A percentile compares a stretch with the other conserved stretches of the same genome.
Conservation (phyloP, 2,888 invertebrate genomes). For the Meghimatium bilineatum region DNA sequence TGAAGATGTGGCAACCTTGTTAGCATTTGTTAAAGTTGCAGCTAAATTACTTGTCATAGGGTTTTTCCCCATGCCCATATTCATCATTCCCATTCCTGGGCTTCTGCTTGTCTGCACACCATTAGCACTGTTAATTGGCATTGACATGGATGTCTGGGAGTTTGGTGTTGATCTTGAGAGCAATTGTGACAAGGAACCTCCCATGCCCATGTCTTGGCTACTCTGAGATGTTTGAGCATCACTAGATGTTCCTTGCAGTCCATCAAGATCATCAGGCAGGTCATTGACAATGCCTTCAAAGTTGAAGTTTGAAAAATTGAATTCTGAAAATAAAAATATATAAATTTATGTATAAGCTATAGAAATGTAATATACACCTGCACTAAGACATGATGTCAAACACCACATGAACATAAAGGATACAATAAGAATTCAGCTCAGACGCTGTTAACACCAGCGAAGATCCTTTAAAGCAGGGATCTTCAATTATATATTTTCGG, state of each 20-base stretch:
- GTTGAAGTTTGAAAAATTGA: constrained; percentile 56
- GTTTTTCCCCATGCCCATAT: constrained; percentile 66
- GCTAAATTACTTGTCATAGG: constrained; percentile 68
- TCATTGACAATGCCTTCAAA: constrained; percentile 63
- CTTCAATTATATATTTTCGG: no score
- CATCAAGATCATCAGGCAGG: constrained; percentile 73
- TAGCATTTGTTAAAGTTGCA: constrained; percentile 55
- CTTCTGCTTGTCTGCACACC: constrained; percentile 60
- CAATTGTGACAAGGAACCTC: constrained; percentile 69
- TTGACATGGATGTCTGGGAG: constrained; percentile 75
- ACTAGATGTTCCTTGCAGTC: constrained; percentile 63
- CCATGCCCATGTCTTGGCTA: constrained; percentile 63
- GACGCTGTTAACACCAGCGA: no score
- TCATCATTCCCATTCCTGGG: constrained; percentile 55
- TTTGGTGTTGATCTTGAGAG: constrained; percentile 63
- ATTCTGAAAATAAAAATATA: constrained; percentile 53
- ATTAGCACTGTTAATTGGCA: constrained; percentile 75
- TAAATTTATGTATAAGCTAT: neutral
- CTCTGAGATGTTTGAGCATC: constrained; percentile 55
- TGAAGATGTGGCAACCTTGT: constrained; percentile 51
- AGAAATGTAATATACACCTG: neutral
- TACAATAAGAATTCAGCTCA: no score
- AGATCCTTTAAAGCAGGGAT: no score
- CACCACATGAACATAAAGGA: no score
- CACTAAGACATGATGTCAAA: no score